phyloP scores from a whole-genome alignment of 1,140 invertebrate genomes.

The Papilio polytes region DNA sequence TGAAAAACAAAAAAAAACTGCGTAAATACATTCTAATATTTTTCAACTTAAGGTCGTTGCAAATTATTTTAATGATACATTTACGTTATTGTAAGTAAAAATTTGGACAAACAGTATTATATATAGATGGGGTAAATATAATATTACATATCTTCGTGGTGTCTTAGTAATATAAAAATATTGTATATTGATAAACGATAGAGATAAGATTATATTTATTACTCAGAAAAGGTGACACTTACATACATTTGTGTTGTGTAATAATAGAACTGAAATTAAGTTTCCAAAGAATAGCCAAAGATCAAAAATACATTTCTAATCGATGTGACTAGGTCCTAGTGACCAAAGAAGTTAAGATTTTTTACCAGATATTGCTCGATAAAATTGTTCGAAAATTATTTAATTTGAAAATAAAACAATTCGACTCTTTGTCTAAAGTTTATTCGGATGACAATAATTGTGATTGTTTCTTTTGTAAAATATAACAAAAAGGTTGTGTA shows the following conservation, averaged over 20 bases:
- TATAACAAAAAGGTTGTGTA: neutral
- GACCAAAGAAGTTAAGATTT: no score
- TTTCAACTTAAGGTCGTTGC: neutral
- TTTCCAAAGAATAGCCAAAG: neutral
- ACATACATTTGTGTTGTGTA: neutral
- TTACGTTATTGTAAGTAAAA: no score
- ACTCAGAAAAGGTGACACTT: slow-evolving; percentile 1
- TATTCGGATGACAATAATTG: neutral
- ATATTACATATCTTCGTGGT: neutral
- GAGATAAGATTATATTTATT: slow-evolving; percentile 14
- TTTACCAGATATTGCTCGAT: neutral
- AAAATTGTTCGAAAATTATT: neutral
- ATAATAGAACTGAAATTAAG: neutral
- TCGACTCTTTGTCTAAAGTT: neutral
- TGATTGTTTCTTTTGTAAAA: neutral
- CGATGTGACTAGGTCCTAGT: no score
- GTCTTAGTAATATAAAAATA: neutral
- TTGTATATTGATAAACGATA: slow-evolving; percentile 2
- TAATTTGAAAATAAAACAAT: neutral
- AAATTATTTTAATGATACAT: no score
- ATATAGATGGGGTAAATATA: no score
- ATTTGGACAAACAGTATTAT: no score
- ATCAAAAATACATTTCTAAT: neutral
- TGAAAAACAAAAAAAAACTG: neutral
- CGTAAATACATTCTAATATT: neutral